Evolutionary conservation across 2,888 invertebrate genomes (phyloP).

Genomic region (Tethea ocularis): DNA sequence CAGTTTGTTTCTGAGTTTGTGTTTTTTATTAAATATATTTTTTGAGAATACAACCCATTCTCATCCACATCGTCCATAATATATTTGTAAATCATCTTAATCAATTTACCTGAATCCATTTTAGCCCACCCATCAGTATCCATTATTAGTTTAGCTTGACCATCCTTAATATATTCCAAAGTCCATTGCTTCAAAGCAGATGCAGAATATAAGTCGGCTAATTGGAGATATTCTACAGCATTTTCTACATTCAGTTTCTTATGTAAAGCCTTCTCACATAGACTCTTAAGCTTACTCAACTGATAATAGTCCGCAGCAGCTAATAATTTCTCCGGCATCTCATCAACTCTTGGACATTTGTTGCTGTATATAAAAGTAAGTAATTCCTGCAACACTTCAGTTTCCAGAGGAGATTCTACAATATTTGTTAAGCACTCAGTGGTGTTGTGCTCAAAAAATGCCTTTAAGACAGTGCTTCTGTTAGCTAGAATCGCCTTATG

Average conservation of each 20-base stretch:
- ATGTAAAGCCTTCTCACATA: conserved; percentile 74
- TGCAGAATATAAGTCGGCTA: conserved; percentile 74
- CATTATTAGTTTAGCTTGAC: conserved; percentile 70
- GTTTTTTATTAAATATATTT: neutral
- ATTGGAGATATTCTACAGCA: conserved; percentile 71
- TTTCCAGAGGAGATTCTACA: conserved; percentile 66
- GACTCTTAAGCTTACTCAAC: conserved; percentile 64
- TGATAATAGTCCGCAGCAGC: conserved; percentile 78
- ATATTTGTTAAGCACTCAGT: conserved; percentile 68
- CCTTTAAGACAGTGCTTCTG: conserved; percentile 71
- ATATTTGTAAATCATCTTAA: conserved; percentile 43
- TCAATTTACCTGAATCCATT: conserved; percentile 68
- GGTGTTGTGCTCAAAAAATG: conserved; percentile 76
- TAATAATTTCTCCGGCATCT: conserved; percentile 71
- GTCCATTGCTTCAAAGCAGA: conserved; percentile 62
- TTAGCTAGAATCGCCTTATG: conserved; percentile 75
- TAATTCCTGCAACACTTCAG: conserved; percentile 68
- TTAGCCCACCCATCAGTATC: conserved; percentile 73
- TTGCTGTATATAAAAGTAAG: conserved; percentile 74
- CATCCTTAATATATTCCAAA: conserved; percentile 75
- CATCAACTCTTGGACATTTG: conserved; percentile 70
- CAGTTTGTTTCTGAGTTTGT: neutral
- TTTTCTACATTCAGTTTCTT: conserved; percentile 75
- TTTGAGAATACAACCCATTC: neutral
- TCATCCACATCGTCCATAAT: neutral